Percentiles rank a stretch among this genome's conserved stretches.
Evolutionary conservation across 2,113 vertebrate species (phyloP).

Genomic region (Phylloscopus whistleri): DNA sequence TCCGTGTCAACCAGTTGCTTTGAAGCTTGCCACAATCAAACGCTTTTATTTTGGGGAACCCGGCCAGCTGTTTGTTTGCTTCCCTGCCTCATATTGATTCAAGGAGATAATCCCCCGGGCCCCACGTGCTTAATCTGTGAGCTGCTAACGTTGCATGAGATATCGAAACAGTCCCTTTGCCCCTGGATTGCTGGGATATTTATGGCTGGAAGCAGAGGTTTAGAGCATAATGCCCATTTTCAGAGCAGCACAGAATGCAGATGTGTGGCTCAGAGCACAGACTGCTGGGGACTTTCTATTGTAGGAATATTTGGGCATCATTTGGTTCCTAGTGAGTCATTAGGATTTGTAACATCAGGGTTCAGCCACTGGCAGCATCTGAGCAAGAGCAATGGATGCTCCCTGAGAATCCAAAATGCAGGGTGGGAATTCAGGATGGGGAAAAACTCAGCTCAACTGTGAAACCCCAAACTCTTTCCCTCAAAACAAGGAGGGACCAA

Average conservation of each 20-base stretch:
- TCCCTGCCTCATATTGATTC: conserved; percentile 46
- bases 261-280: not conserved
- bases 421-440: not conserved
- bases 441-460: not conserved
- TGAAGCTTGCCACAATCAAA: conserved; percentile 55
- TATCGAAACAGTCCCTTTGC: not conserved
- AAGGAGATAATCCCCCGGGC: conserved; percentile 56
- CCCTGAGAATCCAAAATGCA: not conserved
- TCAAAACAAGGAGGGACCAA: not conserved
- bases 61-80: conserved; percentile 63
- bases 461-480: not conserved
- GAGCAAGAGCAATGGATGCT: not conserved
- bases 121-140: conserved; percentile 51
- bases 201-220: conserved; percentile 20
- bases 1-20: conserved; percentile 21
- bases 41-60: conserved; percentile 37
- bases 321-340: not conserved
- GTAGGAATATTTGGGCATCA: not conserved
- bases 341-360: not conserved
- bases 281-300: not conserved
- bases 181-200: conserved; percentile 14
- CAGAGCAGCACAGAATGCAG: not conserved
- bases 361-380: not conserved
- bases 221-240: not conserved
- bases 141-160: conserved; percentile 52